Conservation (phyloP, 2,888 invertebrate species). For the Dasypolia templi region DNA sequence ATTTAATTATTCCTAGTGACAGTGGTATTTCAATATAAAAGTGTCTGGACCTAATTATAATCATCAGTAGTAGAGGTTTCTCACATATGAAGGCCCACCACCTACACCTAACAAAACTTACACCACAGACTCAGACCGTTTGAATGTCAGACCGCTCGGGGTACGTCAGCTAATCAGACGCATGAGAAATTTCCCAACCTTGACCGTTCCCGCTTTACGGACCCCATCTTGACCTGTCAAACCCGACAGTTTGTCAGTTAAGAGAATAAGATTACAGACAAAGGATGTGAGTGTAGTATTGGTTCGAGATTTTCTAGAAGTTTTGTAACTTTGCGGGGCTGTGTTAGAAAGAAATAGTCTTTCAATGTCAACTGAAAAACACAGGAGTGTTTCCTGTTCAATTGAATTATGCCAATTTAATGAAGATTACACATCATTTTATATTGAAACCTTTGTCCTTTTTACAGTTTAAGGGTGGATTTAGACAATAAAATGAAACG, state of each 20-base stretch:
- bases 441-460: too few species aligned
- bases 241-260: slow-evolving; percentile 2
- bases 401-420: too few species aligned
- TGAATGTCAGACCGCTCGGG: background rate
- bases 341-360: background rate
- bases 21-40: too few species aligned
- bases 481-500: too few species aligned
- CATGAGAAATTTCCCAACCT: slow-evolving; percentile 31
- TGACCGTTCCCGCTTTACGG: slow-evolving; percentile 33
- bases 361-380: too few species aligned
- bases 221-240: slow-evolving; percentile 29
- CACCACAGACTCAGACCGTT: background rate
- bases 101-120: background rate
- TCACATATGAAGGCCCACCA: too few species aligned
- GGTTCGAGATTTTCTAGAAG: background rate
- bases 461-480: too few species aligned
- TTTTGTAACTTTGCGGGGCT: background rate
- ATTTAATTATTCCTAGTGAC: too few species aligned
- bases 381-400: too few species aligned
- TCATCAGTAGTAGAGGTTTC: too few species aligned
- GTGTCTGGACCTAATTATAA: too few species aligned
- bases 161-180: slow-evolving; percentile 13
- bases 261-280: background rate
- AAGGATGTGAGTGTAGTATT: background rate
- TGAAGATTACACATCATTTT: too few species aligned